These are phyloP conservation scores for Zygaena filipendulae DNA, from an alignment of 2,888 invertebrate genomes.

Conservation along the genomic window DNA sequence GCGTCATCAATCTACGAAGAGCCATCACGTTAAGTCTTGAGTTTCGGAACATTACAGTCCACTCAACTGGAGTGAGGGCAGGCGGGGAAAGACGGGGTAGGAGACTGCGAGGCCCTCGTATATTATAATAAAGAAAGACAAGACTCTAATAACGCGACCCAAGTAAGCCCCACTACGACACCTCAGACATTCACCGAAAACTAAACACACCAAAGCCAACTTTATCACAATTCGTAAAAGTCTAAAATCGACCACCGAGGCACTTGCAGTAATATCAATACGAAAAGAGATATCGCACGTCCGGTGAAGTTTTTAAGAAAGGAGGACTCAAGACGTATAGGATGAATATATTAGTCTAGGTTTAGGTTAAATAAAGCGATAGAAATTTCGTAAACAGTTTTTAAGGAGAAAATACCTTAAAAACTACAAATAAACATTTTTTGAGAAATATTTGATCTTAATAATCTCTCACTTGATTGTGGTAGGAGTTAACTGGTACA, in stretches of 20 bases:
- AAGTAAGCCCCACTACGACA: conserved; percentile 52
- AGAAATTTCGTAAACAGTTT: too few relatives aligned
- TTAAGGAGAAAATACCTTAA: too few relatives aligned
- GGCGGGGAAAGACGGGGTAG: too few relatives aligned
- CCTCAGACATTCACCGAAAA: conserved; percentile 31
- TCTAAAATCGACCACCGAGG: conserved; percentile 19
- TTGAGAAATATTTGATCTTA: too few relatives aligned
- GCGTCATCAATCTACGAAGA: conserved; percentile 31
- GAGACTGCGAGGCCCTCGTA: conserved; percentile 31
- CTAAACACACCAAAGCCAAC: conserved; percentile 22
- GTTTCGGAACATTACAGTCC: too few relatives aligned
- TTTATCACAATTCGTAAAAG: conserved; percentile 16
- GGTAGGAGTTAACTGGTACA: too few relatives aligned
- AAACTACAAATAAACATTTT: too few relatives aligned
- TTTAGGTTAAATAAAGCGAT: too few relatives aligned
- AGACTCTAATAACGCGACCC: conserved; percentile 53
- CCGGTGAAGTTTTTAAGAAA: conserved; percentile 47
- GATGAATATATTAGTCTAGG: too few relatives aligned
- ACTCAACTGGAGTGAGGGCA: too few relatives aligned
- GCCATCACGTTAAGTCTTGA: conserved; percentile 19
- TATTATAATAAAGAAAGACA: conserved; percentile 59
- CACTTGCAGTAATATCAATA: conserved; percentile 37
- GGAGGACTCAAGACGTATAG: conserved; percentile 38
- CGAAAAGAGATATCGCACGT: conserved; percentile 44
- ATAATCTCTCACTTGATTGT: too few relatives aligned